Evolutionary conservation across 1,140 invertebrate species (phyloP).

Genomic region (Contarinia nasturtii): DNA sequence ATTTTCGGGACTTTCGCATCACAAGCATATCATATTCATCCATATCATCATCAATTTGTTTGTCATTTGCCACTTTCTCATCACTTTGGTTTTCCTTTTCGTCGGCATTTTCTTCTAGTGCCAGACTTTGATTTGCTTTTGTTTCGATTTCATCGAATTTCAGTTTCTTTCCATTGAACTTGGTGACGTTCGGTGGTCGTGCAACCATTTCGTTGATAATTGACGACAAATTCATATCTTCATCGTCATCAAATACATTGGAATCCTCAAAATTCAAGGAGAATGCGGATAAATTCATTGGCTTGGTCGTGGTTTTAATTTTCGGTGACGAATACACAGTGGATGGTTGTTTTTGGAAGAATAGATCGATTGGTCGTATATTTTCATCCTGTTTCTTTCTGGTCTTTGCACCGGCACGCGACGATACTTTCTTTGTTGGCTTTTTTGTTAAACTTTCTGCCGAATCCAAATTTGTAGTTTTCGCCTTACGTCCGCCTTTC

Average conservation of each 20-base stretch:
- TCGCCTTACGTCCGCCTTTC: too few relatives aligned
- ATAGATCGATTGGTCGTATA: conserved; percentile 22
- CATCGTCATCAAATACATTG: conserved; percentile 19
- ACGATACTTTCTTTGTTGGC: conserved; percentile 5
- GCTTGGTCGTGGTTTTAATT: conserved; percentile 12
- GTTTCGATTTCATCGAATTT: neutral
- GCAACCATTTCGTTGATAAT: conserved; percentile 35
- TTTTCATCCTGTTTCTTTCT: conserved; percentile 6
- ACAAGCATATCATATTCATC: conserved; percentile 9
- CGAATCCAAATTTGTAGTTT: too few relatives aligned
- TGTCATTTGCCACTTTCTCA: neutral
- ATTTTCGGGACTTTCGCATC: conserved; percentile 7
- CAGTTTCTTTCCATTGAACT: neutral
- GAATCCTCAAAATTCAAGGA: conserved; percentile 8
- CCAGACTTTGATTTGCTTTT: conserved; percentile 6
- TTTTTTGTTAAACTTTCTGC: conserved; percentile 1
- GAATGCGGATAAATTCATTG: conserved; percentile 11
- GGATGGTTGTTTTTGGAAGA: conserved; percentile 11
- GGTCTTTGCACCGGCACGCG: conserved; percentile 1
- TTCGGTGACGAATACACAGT: conserved; percentile 5
- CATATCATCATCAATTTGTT: conserved; percentile 7
- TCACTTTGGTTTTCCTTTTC: neutral
- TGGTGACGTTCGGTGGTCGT: conserved; percentile 11
- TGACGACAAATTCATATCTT: conserved; percentile 32
- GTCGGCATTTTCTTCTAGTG: neutral